Conservation (phyloP, 2,113 vertebrate genomes). For the Carettochelys insculpta region DNA sequence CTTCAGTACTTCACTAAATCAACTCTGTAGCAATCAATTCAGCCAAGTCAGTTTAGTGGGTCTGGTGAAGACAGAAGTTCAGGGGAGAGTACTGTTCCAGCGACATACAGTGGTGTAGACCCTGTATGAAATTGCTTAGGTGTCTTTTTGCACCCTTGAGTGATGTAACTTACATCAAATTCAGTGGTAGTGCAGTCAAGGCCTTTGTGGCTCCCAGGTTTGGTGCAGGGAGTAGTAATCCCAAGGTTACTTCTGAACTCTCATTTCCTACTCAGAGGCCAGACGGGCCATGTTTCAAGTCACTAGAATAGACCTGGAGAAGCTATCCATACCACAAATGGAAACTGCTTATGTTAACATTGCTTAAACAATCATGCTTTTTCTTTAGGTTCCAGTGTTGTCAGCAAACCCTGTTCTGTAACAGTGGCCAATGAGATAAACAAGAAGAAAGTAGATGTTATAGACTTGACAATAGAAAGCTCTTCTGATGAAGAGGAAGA, state of each 20-base stretch:
- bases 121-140: no score
- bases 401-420: slow-evolving; percentile 80
- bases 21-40: no score
- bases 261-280: background rate
- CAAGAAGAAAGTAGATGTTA: slow-evolving; percentile 92
- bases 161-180: no score
- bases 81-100: no score
- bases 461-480: slow-evolving; percentile 93
- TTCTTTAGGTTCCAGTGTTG: slow-evolving; percentile 75
- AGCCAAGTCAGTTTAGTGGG: no score
- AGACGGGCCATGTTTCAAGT: background rate
- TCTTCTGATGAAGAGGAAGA: slow-evolving; percentile 90
- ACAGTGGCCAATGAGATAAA: slow-evolving; percentile 75
- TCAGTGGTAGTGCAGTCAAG: no score
- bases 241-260: background rate
- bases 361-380: background rate
- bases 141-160: no score
- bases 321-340: background rate
- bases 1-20: background rate
- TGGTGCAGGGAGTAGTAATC: background rate
- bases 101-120: no score
- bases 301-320: background rate
- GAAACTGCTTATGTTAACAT: background rate
- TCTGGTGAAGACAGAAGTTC: no score
- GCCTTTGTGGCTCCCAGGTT: background rate